These are phyloP conservation scores for Masnerella sp. DNA, from an alignment of 2,888 invertebrate species.

Conservation along the genomic window DNA sequence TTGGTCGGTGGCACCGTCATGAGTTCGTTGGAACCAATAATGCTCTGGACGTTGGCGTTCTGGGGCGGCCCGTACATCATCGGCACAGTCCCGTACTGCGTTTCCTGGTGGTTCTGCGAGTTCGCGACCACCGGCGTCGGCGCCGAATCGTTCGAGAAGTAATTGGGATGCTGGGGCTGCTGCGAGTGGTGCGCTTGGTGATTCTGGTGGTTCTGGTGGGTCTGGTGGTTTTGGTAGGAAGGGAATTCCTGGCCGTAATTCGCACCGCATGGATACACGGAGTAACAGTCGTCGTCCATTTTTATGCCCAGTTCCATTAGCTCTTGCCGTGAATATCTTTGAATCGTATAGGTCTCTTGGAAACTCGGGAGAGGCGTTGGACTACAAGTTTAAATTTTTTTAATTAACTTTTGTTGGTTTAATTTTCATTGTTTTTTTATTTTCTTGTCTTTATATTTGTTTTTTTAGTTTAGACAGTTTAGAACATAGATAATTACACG, in stretches of 20 bases:
- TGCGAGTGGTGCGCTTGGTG: slow-evolving; percentile 54
- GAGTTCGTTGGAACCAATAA: slow-evolving; percentile 83
- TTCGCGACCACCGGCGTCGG: slow-evolving; percentile 75
- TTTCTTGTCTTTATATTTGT: too few relatives aligned
- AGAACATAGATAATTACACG: too few relatives aligned
- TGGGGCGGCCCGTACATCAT: slow-evolving; percentile 72
- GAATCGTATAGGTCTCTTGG: slow-evolving; percentile 91
- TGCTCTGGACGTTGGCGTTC: slow-evolving; percentile 64
- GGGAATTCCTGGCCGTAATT: slow-evolving; percentile 71
- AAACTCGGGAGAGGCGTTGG: slow-evolving; percentile 88
- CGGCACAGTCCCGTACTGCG: slow-evolving; percentile 68
- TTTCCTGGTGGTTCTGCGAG: slow-evolving; percentile 69
- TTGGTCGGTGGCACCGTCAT: slow-evolving; percentile 81
- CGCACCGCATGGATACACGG: slow-evolving; percentile 70
- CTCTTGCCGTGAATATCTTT: slow-evolving; percentile 83
- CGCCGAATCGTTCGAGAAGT: slow-evolving; percentile 69
- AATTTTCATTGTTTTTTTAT: too few relatives aligned
- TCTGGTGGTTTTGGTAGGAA: slow-evolving; percentile 69
- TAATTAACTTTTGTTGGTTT: too few relatives aligned
- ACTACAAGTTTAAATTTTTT: slow-evolving; percentile 67
- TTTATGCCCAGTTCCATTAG: slow-evolving; percentile 85
- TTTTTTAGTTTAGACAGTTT: too few relatives aligned
- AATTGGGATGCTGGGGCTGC: slow-evolving; percentile 63
- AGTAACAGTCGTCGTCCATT: slow-evolving; percentile 92
- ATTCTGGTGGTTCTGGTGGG: slow-evolving; percentile 61